A percentile compares a stretch with the other conserved stretches of the same genome.
Evolutionary conservation across 2,888 invertebrate species (phyloP).

Genomic region (Adelognathus sp.): DNA sequence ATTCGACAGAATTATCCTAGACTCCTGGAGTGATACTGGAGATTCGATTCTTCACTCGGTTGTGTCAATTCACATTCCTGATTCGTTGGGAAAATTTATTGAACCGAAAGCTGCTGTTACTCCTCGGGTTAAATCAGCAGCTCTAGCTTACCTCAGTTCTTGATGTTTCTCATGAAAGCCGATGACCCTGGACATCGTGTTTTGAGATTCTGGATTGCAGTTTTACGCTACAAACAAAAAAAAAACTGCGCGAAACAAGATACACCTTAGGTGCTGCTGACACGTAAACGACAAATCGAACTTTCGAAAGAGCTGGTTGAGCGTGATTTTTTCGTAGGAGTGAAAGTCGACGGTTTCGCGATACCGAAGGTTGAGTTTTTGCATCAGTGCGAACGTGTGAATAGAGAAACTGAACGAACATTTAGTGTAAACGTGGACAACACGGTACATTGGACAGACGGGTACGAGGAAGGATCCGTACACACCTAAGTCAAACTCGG

Average conservation of each 20-base stretch:
- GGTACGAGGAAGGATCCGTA: background rate
- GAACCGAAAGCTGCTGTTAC: background rate
- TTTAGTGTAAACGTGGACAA: conserved; percentile 39
- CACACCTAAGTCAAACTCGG: conserved; percentile 17
- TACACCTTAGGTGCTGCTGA: too few species aligned
- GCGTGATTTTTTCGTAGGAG: background rate
- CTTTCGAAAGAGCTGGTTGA: too few species aligned
- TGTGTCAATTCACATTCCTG: background rate
- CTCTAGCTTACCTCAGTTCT: background rate
- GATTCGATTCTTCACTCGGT: background rate
- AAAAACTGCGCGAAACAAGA: too few species aligned
- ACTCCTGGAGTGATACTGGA: background rate
- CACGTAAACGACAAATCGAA: too few species aligned
- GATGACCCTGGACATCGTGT: too few species aligned
- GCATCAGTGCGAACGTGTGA: background rate
- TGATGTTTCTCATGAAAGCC: background rate
- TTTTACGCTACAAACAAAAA: too few species aligned
- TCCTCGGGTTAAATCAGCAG: background rate
- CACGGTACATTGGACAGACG: background rate
- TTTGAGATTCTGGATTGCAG: too few species aligned
- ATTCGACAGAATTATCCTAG: conserved; percentile 9
- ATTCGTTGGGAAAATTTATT: background rate
- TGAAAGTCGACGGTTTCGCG: background rate
- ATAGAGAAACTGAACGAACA: conserved; percentile 44
- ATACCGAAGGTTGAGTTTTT: background rate